Conservation (phyloP, 2,888 invertebrate species). For the Agrochola circellaris region DNA sequence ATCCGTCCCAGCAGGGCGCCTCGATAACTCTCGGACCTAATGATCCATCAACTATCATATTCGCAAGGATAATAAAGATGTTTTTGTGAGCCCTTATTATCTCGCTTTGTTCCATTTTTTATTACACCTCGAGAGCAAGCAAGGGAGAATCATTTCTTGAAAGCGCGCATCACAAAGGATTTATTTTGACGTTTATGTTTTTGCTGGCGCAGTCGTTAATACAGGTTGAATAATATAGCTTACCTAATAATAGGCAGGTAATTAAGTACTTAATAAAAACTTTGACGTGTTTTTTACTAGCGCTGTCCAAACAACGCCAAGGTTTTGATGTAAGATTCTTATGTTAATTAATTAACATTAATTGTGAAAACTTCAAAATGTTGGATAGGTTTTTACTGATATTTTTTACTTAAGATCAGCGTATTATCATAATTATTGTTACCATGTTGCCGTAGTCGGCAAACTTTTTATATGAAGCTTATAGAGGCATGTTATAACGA, state of each 20-base stretch:
- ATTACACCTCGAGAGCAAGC: constrained; percentile 48
- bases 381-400: constrained; percentile 27
- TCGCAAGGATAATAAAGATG: constrained; percentile 72
- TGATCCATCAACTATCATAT: constrained; percentile 73
- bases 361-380: constrained; percentile 25
- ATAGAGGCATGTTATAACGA: constrained; percentile 9
- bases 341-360: constrained; percentile 32
- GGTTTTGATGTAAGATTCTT: constrained; percentile 45
- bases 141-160: constrained; percentile 54
- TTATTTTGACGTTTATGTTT: constrained; percentile 60
- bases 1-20: constrained; percentile 74
- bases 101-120: constrained; percentile 65
- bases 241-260: constrained; percentile 55
- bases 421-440: background rate
- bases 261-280: constrained; percentile 58
- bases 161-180: constrained; percentile 45
- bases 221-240: constrained; percentile 47
- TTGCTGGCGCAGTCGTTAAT: constrained; percentile 33
- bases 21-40: constrained; percentile 71
- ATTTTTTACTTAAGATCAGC: constrained; percentile 21
- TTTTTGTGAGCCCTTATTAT: constrained; percentile 69
- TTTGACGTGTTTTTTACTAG: constrained; percentile 42
- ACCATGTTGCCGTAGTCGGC: constrained; percentile 1
- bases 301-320: constrained; percentile 54
- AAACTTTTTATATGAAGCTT: constrained; percentile 19